These are phyloP conservation scores for Coelopa frigida DNA, from an alignment of 1,140 invertebrate genomes.

Conservation along the genomic window DNA sequence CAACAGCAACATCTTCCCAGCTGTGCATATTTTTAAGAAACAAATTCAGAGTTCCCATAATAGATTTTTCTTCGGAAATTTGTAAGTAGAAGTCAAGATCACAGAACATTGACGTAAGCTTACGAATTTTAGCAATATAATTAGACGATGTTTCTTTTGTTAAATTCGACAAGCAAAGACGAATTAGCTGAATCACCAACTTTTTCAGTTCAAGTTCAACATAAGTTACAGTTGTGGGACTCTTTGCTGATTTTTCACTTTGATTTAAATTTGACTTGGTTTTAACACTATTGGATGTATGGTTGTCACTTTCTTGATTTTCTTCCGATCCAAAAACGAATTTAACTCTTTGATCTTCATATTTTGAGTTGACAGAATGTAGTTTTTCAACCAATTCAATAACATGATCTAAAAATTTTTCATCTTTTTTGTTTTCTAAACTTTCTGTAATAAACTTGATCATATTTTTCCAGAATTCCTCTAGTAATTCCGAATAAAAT, in stretches of 20 bases:
- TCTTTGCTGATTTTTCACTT: not conserved
- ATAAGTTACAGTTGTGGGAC: slow-evolving; percentile 16
- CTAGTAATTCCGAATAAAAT: slow-evolving; percentile 45
- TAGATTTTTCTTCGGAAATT: slow-evolving; percentile 12
- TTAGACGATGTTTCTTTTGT: slow-evolving; percentile 26
- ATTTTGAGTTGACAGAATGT: slow-evolving; percentile 29
- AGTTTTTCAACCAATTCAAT: slow-evolving; percentile 30
- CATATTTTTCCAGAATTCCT: slow-evolving; percentile 51
- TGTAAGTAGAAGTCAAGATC: slow-evolving; percentile 27
- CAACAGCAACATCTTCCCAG: slow-evolving; percentile 41
- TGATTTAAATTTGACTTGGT: not conserved
- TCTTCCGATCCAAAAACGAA: slow-evolving; percentile 17
- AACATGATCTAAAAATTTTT: slow-evolving; percentile 25
- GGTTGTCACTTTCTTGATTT: not conserved
- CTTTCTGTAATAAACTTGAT: slow-evolving; percentile 43
- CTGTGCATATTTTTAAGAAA: not conserved
- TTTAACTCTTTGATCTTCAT: slow-evolving; percentile 30
- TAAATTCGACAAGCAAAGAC: slow-evolving; percentile 48
- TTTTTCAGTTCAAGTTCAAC: slow-evolving; percentile 45
- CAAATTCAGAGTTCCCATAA: slow-evolving; percentile 41
- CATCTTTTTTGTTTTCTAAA: slow-evolving; percentile 21
- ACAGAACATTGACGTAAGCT: slow-evolving; percentile 28
- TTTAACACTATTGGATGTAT: not conserved
- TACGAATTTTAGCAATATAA: slow-evolving; percentile 26
- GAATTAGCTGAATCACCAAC: slow-evolving; percentile 48